Base-by-base conservation (phyloP, 2,113 vertebrate species). In the Euleptes europaea region DNA sequence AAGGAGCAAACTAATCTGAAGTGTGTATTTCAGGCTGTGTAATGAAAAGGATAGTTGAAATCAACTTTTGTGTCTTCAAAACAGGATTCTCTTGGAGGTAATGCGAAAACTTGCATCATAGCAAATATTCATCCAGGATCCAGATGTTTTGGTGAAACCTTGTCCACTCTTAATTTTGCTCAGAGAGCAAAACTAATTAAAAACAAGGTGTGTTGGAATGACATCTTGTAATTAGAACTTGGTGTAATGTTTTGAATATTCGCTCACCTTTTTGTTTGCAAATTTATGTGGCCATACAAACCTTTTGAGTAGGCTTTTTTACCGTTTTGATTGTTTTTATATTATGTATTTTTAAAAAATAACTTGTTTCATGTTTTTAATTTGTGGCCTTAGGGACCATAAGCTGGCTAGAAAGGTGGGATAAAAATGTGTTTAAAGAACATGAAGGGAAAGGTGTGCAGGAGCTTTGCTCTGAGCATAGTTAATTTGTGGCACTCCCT, bases 151-250 rank as follows among this genome's bases (percentile, higher is more conserved):
- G 98, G 98, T 74, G 98, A 99, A 96, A 99, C 98, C 0, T 90
- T 99, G 2, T 99, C 98, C 67, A 99, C 98, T 0, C 95, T 99
- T 88, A 98, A 99, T 23, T 99, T 99, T 91, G 98, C 98, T 38
- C 98, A 99, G 90, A 97, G 98, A 93, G 98, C 98, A 49, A 99
- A 99, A 82, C 66, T 99, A 89, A 99, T 99, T 94, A 99, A 99
- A 95, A 99, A 99, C 88, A 99, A 98, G 97, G 98, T 97, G 96
- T 93, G 7, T 83, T 84, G 47, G n/a, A 1, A 57, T 67, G 47
- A n/a, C n/a, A n/a, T 8, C 63, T 14, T 1, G 31, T 31, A 69
- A 57, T 6, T 83, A 13, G n/a, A n/a, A 4, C 0, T 2, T 57
- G 19, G 0, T 47, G 79, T 71, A 42, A 71, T 69, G 66, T 76